These are phyloP conservation scores for Scarus forsteni DNA, from an alignment of 2,797 vertebrate species.

Conservation along the genomic window DNA sequence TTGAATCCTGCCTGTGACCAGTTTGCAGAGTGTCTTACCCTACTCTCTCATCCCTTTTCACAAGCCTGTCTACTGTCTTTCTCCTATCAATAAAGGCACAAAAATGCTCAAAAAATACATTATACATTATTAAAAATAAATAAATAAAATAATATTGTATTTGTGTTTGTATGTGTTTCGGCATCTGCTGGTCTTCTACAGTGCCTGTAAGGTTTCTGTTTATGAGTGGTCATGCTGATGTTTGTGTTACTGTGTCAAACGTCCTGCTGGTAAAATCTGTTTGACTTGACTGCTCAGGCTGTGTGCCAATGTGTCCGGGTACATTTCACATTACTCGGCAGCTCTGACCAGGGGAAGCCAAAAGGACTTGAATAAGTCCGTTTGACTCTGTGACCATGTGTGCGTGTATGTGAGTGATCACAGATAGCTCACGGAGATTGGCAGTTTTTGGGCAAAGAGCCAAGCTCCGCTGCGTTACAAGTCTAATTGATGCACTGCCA, in stretches of 20 bases:
- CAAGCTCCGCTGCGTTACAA: constrained; percentile 51
- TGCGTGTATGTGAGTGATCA: constrained; percentile 25
- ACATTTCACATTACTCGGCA: constrained; percentile 25
- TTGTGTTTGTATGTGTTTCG: neutral
- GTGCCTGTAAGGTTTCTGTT: neutral
- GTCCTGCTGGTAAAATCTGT: constrained; percentile 20
- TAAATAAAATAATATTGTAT: too few relatives aligned
- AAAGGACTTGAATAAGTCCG: neutral
- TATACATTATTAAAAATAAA: too few relatives aligned
- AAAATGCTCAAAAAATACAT: too few relatives aligned
- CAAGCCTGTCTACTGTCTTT: too few relatives aligned
- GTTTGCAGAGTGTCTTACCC: too few relatives aligned
- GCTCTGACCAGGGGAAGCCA: constrained; percentile 5
- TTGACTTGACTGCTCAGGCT: constrained; percentile 12
- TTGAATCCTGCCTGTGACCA: too few relatives aligned
- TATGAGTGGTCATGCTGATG: neutral
- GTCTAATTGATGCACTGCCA: constrained; percentile 58
- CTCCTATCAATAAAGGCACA: too few relatives aligned
- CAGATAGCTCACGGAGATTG: constrained; percentile 47
- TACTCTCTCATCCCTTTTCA: too few relatives aligned
- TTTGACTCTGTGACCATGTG: constrained; percentile 4
- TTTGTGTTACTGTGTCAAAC: constrained; percentile 3
- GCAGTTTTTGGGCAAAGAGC: constrained; percentile 48
- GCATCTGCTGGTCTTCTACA: neutral
- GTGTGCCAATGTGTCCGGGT: constrained; percentile 24